Conservation (phyloP, 2,113 vertebrate species). For the Ailurus styani region DNA sequence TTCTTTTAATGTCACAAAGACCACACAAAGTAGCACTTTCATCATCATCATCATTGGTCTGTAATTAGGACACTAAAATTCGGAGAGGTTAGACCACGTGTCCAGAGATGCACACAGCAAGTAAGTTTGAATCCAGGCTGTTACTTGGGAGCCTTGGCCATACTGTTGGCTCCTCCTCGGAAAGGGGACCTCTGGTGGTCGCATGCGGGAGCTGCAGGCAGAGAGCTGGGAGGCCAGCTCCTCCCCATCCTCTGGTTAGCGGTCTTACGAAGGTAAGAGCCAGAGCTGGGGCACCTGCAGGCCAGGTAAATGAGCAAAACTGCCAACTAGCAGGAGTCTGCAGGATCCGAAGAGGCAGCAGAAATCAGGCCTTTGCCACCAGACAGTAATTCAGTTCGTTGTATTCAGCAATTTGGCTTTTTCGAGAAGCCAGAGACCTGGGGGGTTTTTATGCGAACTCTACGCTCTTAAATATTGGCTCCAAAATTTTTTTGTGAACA, state of each 20-base stretch:
- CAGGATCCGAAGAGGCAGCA: not conserved
- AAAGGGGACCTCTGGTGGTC: conserved; percentile 9
- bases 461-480: not conserved
- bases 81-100: not conserved
- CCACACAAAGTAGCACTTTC: not conserved
- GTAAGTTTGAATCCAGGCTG: not conserved
- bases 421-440: not conserved
- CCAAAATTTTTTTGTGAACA: not conserved
- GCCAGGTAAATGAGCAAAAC: not conserved
- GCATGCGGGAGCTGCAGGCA: not conserved
- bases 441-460: not conserved
- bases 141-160: not conserved
- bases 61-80: not conserved
- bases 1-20: not conserved
- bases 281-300: not conserved
- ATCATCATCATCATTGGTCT: not conserved
- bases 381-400: not conserved
- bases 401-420: not conserved
- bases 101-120: not conserved
- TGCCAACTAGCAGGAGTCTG: no score
- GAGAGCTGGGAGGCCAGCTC: not conserved
- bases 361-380: not conserved
- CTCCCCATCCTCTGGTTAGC: not conserved
- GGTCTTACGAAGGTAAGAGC: not conserved
- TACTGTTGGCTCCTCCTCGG: not conserved